Evolutionary conservation across 2,113 vertebrate genomes (phyloP).

Genomic region (Gymnobelideus leadbeateri): DNA sequence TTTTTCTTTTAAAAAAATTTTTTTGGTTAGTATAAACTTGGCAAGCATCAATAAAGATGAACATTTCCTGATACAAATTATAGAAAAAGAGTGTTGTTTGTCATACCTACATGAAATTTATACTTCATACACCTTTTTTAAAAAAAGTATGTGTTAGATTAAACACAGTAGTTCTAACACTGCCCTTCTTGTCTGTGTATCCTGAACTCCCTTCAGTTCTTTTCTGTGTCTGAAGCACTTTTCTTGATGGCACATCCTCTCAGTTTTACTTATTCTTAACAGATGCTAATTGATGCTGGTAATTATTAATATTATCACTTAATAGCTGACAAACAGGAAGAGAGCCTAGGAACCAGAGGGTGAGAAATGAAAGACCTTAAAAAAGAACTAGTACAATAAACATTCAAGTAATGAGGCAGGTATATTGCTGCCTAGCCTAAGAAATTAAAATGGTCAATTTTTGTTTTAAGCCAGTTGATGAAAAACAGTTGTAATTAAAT

Average conservation of each 20-base stretch:
- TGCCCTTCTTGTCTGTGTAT: background rate
- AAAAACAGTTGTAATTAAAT: constrained; percentile 8
- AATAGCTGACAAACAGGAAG: constrained; percentile 17
- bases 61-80: background rate
- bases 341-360: background rate
- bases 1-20: background rate
- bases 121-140: background rate
- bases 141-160: background rate
- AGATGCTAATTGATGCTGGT: background rate
- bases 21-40: background rate
- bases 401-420: background rate
- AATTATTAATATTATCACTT: background rate
- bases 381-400: constrained; percentile 2
- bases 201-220: background rate
- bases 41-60: background rate
- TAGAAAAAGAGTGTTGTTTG: background rate
- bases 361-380: constrained; percentile 18
- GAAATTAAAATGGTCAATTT: background rate
- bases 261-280: background rate
- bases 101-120: background rate
- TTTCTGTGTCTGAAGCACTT: background rate
- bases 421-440: background rate
- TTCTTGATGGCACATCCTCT: background rate
- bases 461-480: constrained; percentile 9
- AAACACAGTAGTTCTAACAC: background rate